Base-by-base conservation (phyloP, 30 jellyfish, hydroid and myxozoan genomes). In the Hydractinia echinata region DNA sequence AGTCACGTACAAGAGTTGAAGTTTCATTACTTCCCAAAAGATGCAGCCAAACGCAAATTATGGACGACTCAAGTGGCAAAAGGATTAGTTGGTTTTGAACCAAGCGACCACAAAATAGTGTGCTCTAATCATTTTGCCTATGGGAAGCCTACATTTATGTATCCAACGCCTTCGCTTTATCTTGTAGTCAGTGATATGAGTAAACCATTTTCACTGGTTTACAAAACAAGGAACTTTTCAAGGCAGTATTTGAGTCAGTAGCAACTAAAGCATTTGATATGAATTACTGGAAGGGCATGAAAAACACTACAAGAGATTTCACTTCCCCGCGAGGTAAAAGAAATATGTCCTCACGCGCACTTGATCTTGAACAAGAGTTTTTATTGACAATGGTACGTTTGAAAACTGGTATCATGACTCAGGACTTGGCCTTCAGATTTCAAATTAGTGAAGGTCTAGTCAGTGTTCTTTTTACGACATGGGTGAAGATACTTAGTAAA, bases 211-310 rank as follows among this genome's bases (percentile, higher is more conserved):
- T 7, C 5, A 61, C 86, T 30, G 44, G 44, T 30, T 30, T 30
- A 30, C 44, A 30, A 30, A 30, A 30, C 44, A 30, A 30, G 44
- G 44, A 30, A 30, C 44, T 30, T 30, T 30, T 30, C 44, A 30
- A 30, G 44, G 44, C 44, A 30, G 44, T 30, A 30, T 30, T 30
- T 30, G 44, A 30, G 44, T 30, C 44, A 30, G 44, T 30, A 30
- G 44, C 44, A 30, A 30, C 44, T 30, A 30, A 15, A 83, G 85
- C 88, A 61, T 61, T 84, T 61, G 67, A 86, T 61, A 48, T 81
- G 88, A 5, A 53, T 15, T 81, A 81, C 73, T 81, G 88, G 87
- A 84, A 81, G 66, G 88, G 88, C 5, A 81, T 73, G 52, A 81
- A 53, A 55, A 81, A 66, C 66, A 64, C 84, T 51, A 3, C 18